Evolutionary conservation across 2,888 invertebrate species (phyloP).

Genomic region (Lasioglossum pauxillum): DNA sequence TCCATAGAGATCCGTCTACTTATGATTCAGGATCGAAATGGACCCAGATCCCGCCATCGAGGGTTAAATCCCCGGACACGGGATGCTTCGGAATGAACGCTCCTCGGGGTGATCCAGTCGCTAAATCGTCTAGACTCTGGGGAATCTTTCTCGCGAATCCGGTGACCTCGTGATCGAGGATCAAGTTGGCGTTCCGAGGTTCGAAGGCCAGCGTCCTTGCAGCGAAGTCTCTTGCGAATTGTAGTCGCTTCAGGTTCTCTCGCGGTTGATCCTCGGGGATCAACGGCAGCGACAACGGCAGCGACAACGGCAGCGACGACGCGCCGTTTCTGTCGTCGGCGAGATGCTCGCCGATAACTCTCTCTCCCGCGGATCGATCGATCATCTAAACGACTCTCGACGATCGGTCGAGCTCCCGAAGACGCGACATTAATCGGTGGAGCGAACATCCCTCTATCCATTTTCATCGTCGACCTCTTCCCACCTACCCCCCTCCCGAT

Average conservation of each 20-base stretch:
- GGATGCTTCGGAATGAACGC: neutral
- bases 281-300: neutral
- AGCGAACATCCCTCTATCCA: slow-evolving; percentile 25
- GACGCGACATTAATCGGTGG: slow-evolving; percentile 17
- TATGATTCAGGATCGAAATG: neutral
- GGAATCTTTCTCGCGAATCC: neutral
- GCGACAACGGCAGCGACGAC: neutral
- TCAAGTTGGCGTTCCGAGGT: neutral
- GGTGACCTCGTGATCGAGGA: neutral
- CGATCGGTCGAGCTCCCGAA: slow-evolving; percentile 12
- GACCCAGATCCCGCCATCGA: neutral
- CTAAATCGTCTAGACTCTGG: neutral
- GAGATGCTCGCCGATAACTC: neutral
- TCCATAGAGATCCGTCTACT: neutral
- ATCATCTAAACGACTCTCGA: neutral
- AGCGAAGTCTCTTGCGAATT: neutral
- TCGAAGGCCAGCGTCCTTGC: neutral
- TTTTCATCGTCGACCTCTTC: slow-evolving; percentile 38
- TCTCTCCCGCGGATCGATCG: neutral
- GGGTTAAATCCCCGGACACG: neutral
- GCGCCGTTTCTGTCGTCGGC: neutral
- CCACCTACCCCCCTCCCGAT: too few relatives aligned
- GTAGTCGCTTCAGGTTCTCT: neutral
- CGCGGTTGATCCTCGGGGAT: slow-evolving; percentile 9
- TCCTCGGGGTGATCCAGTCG: neutral